Percentiles rank a stretch among this genome's conserved stretches.
Evolutionary conservation across 2,113 vertebrate species (phyloP).

Genomic region (Phylloscopus whistleri): DNA sequence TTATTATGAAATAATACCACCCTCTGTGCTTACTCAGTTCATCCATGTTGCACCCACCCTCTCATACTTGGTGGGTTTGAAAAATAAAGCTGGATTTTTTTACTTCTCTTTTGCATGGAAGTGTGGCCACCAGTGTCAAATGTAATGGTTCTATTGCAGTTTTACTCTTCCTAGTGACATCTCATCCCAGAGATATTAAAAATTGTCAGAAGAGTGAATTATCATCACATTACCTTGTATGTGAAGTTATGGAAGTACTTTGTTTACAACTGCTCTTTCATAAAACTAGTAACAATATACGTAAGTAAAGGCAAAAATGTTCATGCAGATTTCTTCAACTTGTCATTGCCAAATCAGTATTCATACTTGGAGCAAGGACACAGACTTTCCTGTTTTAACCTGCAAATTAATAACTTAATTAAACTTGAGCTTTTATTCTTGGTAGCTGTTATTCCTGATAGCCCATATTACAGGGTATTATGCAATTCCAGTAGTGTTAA

Average conservation of each 20-base stretch:
- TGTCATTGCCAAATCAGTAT: background rate
- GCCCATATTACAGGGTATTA: background rate
- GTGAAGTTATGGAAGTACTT: background rate
- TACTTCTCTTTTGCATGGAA: background rate
- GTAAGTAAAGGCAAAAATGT: background rate
- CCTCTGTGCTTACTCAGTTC: background rate
- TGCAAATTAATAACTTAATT: background rate
- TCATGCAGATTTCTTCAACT: background rate
- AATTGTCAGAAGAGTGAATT: background rate
- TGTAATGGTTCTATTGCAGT: background rate
- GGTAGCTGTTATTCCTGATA: background rate
- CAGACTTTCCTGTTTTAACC: background rate
- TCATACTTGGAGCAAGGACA: background rate
- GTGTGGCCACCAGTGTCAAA: background rate
- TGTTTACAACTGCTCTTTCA: background rate
- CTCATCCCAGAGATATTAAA: background rate
- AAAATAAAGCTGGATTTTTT: background rate
- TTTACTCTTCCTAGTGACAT: background rate
- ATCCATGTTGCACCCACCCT: background rate
- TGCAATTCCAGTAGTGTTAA: background rate
- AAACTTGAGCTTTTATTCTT: background rate
- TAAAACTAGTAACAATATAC: background rate
- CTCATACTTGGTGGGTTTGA: background rate
- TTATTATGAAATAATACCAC: background rate
- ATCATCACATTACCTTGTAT: background rate